Evolutionary conservation across 2,797 vertebrate genomes (phyloP).

Genomic region (Cygnus olor): DNA sequence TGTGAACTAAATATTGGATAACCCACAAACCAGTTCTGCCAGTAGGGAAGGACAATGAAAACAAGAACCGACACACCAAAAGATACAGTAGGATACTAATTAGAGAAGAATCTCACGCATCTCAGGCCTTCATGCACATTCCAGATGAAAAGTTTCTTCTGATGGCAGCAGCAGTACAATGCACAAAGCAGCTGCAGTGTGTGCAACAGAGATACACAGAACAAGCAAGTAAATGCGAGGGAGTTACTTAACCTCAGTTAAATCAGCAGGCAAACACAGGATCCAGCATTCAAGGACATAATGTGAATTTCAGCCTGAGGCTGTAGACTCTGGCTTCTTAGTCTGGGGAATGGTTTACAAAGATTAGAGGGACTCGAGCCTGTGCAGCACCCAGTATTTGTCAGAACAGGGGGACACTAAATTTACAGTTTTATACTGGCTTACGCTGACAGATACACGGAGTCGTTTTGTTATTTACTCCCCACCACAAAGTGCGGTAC

Average conservation of each 20-base stretch:
- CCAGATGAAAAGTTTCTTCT: not conserved
- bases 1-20: not conserved
- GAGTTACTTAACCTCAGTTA: not conserved
- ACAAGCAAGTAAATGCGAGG: not conserved
- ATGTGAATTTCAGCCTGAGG: not conserved
- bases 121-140: not conserved
- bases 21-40: constrained; percentile 35
- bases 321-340: not conserved
- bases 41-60: not conserved
- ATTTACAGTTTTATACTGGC: not conserved
- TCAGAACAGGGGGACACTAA: not conserved
- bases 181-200: not conserved
- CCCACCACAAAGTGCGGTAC: not conserved
- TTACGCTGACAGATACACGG: not conserved
- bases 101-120: constrained; percentile 36
- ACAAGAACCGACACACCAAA: not conserved
- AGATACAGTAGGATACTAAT: not conserved
- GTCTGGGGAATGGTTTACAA: not conserved
- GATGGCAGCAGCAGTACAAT: not conserved
- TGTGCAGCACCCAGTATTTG: not conserved
- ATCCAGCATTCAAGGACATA: not conserved
- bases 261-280: not conserved
- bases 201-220: not conserved
- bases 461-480: not conserved
- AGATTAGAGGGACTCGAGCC: not conserved